Evolutionary conservation across 1,140 invertebrate genomes (phyloP).

Genomic region (Drosophila melanica): DNA sequence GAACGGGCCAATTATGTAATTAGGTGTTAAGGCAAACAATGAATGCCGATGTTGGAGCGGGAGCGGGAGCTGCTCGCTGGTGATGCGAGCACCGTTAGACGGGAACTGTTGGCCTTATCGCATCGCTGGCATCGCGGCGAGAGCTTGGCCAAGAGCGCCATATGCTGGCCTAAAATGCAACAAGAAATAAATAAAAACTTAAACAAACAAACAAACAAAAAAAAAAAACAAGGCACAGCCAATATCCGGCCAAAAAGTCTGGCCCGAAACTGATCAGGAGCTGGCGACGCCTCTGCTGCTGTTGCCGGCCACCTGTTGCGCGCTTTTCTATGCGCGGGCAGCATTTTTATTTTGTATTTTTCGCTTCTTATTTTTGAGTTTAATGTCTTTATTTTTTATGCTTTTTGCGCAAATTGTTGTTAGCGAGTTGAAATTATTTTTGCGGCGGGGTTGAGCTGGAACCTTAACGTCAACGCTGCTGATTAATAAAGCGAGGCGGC

Average conservation of each 20-base stretch:
- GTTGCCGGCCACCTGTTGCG: conserved; percentile 59
- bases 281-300: conserved; percentile 21
- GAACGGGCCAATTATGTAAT: conserved; percentile 67
- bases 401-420: conserved; percentile 17
- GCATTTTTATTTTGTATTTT: conserved; percentile 22
- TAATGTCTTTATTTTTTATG: conserved; percentile 62
- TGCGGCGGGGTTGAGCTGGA: conserved; percentile 22
- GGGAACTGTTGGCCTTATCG: conserved; percentile 46
- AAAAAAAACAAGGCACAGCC: conserved; percentile 16
- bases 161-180: conserved; percentile 38
- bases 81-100: conserved; percentile 43
- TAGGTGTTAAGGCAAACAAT: conserved; percentile 69
- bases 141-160: conserved; percentile 30
- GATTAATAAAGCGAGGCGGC: conserved; percentile 62
- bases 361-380: conserved; percentile 35
- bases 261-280: conserved; percentile 8
- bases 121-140: conserved; percentile 37
- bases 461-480: conserved; percentile 34
- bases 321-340: conserved; percentile 66
- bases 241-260: conserved; percentile 50
- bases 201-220: too few species aligned
- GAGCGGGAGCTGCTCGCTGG: background rate
- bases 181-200: conserved; percentile 3
- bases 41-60: conserved; percentile 13
- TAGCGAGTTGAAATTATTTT: conserved; percentile 13